phyloP scores from a whole-genome alignment of 2,113 vertebrate genomes.

The Typhlomys cinereus region DNA sequence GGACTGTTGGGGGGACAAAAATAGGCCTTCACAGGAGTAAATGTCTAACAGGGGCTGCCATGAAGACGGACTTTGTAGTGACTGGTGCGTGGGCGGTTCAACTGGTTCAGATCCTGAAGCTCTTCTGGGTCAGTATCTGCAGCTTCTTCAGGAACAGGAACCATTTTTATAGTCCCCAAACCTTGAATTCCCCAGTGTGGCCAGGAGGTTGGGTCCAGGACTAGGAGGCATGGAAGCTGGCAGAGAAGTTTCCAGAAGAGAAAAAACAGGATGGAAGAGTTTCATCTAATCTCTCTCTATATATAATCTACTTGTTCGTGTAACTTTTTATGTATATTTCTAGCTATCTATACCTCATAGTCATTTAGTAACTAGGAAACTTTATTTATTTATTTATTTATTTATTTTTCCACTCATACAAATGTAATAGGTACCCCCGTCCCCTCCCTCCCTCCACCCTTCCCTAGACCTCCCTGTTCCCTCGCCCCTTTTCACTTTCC shows the following conservation, averaged over 20 bases:
- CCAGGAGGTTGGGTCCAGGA: slow-evolving; percentile 15
- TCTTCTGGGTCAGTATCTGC: neutral
- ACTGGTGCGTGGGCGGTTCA: neutral
- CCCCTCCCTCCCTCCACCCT: too few species aligned
- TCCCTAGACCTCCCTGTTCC: too few species aligned
- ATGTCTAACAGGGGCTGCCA: neutral
- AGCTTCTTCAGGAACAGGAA: neutral
- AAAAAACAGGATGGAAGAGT: neutral
- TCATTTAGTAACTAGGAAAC: neutral
- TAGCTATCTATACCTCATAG: neutral
- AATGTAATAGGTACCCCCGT: too few species aligned
- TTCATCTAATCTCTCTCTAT: neutral
- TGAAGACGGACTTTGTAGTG: neutral
- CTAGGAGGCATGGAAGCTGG: neutral
- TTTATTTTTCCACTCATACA: too few species aligned
- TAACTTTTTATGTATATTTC: neutral
- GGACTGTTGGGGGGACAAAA: neutral
- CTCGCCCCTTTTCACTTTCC: too few species aligned
- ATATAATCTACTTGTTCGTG: neutral
- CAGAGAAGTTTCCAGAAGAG: slow-evolving; percentile 22
- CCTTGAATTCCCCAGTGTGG: neutral
- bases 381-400: too few species aligned
- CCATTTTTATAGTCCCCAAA: neutral
- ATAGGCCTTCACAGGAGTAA: neutral
- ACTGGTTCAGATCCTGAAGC: neutral